These are phyloP conservation scores for Anguilla anguilla DNA, from an alignment of 2,797 vertebrate species.

Conservation along the genomic window DNA sequence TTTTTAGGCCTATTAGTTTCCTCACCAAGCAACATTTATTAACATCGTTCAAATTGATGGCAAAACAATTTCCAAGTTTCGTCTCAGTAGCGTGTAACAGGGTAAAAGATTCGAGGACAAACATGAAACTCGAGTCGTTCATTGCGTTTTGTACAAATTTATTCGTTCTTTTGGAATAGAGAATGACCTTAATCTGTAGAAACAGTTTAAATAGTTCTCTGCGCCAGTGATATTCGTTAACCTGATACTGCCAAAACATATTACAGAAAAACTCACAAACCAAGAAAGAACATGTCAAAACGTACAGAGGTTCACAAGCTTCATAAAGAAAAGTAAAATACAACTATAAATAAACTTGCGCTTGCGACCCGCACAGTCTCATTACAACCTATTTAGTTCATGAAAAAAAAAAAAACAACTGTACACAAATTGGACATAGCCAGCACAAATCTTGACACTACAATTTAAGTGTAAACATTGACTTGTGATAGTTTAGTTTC, in stretches of 20 bases:
- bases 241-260: constrained; percentile 78
- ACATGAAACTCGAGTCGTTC: constrained; percentile 54
- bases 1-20: no score
- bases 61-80: neutral
- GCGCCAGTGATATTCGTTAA: constrained; percentile 73
- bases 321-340: constrained; percentile 56
- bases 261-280: constrained; percentile 76
- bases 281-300: constrained; percentile 72
- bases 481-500: constrained; percentile 57
- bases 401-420: constrained; percentile 52
- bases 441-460: constrained; percentile 72
- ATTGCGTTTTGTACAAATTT: constrained; percentile 80
- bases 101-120: neutral
- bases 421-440: constrained; percentile 77
- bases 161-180: constrained; percentile 84
- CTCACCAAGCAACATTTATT: neutral
- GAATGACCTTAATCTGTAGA: constrained; percentile 82
- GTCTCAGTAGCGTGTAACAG: neutral
- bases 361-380: constrained; percentile 88
- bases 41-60: neutral
- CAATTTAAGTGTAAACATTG: constrained; percentile 85
- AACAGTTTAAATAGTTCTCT: constrained; percentile 85
- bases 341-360: constrained; percentile 90
- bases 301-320: constrained; percentile 78
- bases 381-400: constrained; percentile 65